Conservation (phyloP, 1,140 invertebrate genomes). For the Atta cephalotes region DNA sequence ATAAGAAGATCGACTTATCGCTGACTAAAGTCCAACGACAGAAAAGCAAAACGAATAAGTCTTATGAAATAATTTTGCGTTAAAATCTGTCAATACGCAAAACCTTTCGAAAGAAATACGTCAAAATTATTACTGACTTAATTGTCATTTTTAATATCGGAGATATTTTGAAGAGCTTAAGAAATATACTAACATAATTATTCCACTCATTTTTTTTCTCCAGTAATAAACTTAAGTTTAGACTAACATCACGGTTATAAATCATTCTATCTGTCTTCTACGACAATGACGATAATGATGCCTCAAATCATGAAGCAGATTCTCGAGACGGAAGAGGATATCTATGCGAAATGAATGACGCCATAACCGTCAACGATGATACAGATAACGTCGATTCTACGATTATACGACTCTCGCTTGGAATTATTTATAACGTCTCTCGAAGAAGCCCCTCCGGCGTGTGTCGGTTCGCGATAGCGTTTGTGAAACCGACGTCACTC, state of each 20-base stretch:
- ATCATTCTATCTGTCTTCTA: conserved; percentile 20
- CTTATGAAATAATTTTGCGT: background rate
- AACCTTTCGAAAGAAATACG: background rate
- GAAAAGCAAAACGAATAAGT: background rate
- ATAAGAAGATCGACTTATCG: conserved; percentile 22
- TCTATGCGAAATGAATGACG: conserved; percentile 40
- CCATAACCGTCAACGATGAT: conserved; percentile 24
- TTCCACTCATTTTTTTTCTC: background rate
- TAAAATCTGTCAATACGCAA: background rate
- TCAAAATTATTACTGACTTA: background rate
- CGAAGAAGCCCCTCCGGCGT: background rate
- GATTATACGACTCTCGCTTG: background rate
- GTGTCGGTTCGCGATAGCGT: conserved; percentile 13
- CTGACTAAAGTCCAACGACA: background rate
- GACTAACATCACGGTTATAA: background rate
- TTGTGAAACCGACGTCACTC: conserved; percentile 23
- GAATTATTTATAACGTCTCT: conserved; percentile 56
- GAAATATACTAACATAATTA: background rate
- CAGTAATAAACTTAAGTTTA: background rate
- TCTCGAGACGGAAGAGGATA: background rate
- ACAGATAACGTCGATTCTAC: conserved; percentile 37
- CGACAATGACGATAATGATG: background rate
- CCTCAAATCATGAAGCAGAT: conserved; percentile 14
- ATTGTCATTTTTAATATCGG: background rate
- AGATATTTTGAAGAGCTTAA: background rate